Evolutionary conservation across 2,113 vertebrate genomes (phyloP), one percentile per base, ranked within the genome.

Genomic region (Psammodynastes pulverulentus): DNA sequence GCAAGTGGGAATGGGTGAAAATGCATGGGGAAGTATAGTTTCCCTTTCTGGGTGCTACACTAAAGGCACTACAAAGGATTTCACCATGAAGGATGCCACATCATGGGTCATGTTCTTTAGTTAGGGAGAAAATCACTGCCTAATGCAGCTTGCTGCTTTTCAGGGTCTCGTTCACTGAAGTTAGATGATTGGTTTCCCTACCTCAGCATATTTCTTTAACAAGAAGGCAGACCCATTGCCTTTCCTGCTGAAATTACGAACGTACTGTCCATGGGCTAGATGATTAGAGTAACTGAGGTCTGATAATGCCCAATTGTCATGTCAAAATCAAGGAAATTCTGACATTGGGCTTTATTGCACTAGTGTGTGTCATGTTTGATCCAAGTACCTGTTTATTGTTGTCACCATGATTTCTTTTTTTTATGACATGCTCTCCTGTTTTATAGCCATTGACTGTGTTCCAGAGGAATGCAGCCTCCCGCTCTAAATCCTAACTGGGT

Each of bases 121-220:
- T 97, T 93, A 95, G 94, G 94, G 93, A 92, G 94, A 86, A 90
- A 95, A 1, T 46, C 43, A 3, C 85, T 49, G 92, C 95, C 88
- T 93, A 29, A 0, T 0, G 0, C 62, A 92, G 90, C 26, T 67
- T 90, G 91, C 67, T 90, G 5, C 26, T 0, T 87, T 0, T n/a
- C 88, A 87, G 94, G 93, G 56, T 92, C 93, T 56, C 84, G 91
- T 95, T 88, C 39, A 0, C 51, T 90, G 49, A 51, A 84, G 88
- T 94, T 84, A 92, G 89, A 67, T 89, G 95, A 93, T 94, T 95
- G 0, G n/a, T 56, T 94, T 97, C 97, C 97, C 97, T 98, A 97
- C 97, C 97, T 98, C 97, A 97, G 97, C 97, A 95, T 93, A 94
- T 86, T 93, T 89, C 53, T 0, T 89, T 52, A 48, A 5, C 93